phyloP scores from a whole-genome alignment of 1,140 invertebrate genomes.

The Anadara kagoshimensis region DNA sequence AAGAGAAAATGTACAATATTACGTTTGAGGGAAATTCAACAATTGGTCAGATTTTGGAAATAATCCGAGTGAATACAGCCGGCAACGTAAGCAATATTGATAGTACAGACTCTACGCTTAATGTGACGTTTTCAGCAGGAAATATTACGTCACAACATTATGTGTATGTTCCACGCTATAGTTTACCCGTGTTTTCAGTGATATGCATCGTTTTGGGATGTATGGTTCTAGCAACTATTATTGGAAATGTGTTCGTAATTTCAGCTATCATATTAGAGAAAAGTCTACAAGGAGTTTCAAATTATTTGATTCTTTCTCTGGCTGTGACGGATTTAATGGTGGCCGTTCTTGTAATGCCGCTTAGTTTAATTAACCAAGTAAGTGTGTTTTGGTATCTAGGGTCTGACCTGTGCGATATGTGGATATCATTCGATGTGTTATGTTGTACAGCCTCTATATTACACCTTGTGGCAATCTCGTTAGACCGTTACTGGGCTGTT shows the following conservation, averaged over 20 bases:
- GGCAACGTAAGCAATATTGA: too few species aligned
- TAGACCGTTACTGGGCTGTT: slow-evolving; percentile 97
- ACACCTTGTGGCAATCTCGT: slow-evolving; percentile 94
- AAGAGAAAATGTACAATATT: too few species aligned
- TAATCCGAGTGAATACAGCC: too few species aligned
- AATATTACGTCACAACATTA: background rate
- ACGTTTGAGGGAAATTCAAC: too few species aligned
- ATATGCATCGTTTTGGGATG: slow-evolving; percentile 62
- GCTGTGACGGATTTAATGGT: slow-evolving; percentile 98
- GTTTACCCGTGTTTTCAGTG: slow-evolving; percentile 42
- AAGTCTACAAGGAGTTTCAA: slow-evolving; percentile 91
- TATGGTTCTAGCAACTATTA: slow-evolving; percentile 75
- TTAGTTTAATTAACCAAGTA: slow-evolving; percentile 76
- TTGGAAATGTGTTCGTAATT: slow-evolving; percentile 95
- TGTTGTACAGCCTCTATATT: slow-evolving; percentile 96
- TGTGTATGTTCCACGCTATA: slow-evolving; percentile 33
- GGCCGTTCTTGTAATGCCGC: slow-evolving; percentile 80
- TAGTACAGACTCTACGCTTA: too few species aligned
- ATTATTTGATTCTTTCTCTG: slow-evolving; percentile 94
- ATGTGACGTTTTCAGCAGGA: background rate
- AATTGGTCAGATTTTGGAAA: too few species aligned
- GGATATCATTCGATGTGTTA: slow-evolving; percentile 92
- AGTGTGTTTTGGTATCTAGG: slow-evolving; percentile 86
- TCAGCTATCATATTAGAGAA: slow-evolving; percentile 91
- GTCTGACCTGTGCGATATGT: slow-evolving; percentile 91